phyloP scores from a whole-genome alignment of 2,888 invertebrate genomes.

The Chymomyza procnemis region DNA sequence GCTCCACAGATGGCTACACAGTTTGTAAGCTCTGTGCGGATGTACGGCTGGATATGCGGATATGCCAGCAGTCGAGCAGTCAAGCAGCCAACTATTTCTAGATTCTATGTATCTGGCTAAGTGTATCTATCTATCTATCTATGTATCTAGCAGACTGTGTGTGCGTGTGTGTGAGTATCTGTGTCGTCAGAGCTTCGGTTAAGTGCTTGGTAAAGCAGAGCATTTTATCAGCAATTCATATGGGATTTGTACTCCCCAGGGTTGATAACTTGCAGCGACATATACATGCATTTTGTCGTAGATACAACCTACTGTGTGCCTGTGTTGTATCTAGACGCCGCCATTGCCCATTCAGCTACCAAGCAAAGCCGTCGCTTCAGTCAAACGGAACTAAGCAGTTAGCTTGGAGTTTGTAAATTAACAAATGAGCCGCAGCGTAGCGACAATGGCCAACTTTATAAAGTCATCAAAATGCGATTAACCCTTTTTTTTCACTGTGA shows the following conservation, averaged over 20 bases:
- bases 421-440: slow-evolving; percentile 3
- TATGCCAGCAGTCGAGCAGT: neutral
- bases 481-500: slow-evolving; percentile 49
- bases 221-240: slow-evolving; percentile 68
- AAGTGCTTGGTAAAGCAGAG: slow-evolving; percentile 74
- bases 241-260: slow-evolving; percentile 48
- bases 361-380: slow-evolving; percentile 12
- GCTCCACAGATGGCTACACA: slow-evolving; percentile 7
- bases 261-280: slow-evolving; percentile 11
- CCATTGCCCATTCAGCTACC: slow-evolving; percentile 27
- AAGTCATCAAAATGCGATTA: slow-evolving; percentile 75
- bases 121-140: neutral
- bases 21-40: slow-evolving; percentile 21
- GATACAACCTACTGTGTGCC: slow-evolving; percentile 14
- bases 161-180: slow-evolving; percentile 56
- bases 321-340: slow-evolving; percentile 2
- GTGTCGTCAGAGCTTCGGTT: slow-evolving; percentile 70
- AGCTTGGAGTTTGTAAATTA: slow-evolving; percentile 12
- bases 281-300: slow-evolving; percentile 15
- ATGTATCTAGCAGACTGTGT: neutral
- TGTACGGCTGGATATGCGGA: neutral
- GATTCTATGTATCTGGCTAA: slow-evolving; percentile 30
- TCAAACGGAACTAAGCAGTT: slow-evolving; percentile 23
- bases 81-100: slow-evolving; percentile 55
- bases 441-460: slow-evolving; percentile 48